A percentile compares a stretch with the other conserved stretches of the same genome.
Conservation (phyloP, 1,140 invertebrate species). For the Antheraea pernyi region DNA sequence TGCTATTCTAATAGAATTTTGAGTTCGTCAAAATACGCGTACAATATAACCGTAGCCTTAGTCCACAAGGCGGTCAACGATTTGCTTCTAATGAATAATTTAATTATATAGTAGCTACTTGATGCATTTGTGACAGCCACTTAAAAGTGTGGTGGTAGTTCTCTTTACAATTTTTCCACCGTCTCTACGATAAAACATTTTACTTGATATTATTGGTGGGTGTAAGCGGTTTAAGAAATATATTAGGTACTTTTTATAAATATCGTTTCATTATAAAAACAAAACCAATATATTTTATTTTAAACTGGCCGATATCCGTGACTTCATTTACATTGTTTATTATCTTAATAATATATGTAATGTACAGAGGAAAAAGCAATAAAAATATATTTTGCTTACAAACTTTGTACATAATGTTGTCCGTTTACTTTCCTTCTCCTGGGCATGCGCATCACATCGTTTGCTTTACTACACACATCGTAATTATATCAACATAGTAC, state of each 20-base stretch:
- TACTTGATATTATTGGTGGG: neutral
- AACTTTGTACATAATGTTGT: too few relatives aligned
- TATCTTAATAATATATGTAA: too few relatives aligned
- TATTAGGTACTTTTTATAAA: neutral
- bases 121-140: neutral
- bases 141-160: neutral
- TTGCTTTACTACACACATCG: too few relatives aligned
- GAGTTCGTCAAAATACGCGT: neutral
- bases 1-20: neutral
- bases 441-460: too few relatives aligned
- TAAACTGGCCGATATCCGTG: too few relatives aligned
- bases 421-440: too few relatives aligned
- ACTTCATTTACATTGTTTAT: too few relatives aligned
- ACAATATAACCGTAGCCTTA: neutral
- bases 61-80: neutral
- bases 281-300: too few relatives aligned
- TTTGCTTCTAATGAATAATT: slow-evolving; percentile 5
- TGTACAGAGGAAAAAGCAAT: too few relatives aligned
- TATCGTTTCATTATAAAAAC: too few relatives aligned
- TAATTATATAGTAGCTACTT: neutral
- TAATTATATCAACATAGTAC: too few relatives aligned
- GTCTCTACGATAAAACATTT: slow-evolving; percentile 14
- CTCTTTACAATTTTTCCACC: neutral
- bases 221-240: neutral
- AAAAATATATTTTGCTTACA: too few relatives aligned